phyloP scores from a whole-genome alignment of 1,140 invertebrate species.

The Akabosia matsudoensis region DNA sequence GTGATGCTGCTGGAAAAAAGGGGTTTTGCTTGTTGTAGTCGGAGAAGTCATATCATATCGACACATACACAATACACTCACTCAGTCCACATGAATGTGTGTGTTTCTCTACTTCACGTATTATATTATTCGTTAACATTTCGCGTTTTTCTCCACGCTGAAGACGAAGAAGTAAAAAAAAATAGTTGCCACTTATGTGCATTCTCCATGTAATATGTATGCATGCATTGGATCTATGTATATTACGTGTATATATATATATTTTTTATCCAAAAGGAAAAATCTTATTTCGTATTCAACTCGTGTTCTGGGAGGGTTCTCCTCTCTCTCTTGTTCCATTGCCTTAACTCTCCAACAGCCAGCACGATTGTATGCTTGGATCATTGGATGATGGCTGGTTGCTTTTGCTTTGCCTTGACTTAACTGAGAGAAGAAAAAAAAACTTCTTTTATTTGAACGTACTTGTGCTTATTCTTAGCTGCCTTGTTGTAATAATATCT shows the following conservation, averaged over 20 bases:
- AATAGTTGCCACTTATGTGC: constrained; percentile 10
- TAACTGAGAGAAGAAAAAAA: constrained; percentile 1
- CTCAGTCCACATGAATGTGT: too few relatives aligned
- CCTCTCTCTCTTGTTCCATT: background rate
- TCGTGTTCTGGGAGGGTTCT: constrained; percentile 32
- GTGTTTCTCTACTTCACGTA: too few relatives aligned
- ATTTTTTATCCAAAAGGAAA: constrained; percentile 28
- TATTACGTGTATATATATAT: constrained; percentile 1
- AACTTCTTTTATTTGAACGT: background rate
- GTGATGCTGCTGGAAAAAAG: constrained; percentile 20
- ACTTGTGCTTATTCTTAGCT: background rate
- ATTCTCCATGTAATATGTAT: constrained; percentile 20
- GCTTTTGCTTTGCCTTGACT: constrained; percentile 13
- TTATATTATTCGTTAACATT: constrained; percentile 2
- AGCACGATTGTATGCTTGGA: background rate
- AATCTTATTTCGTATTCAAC: constrained; percentile 41
- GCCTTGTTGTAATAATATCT: background rate
- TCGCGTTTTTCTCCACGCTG: background rate
- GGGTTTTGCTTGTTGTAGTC: constrained; percentile 4
- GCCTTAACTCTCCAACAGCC: background rate
- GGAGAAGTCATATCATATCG: constrained; percentile 1
- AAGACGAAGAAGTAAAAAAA: background rate
- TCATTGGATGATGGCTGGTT: constrained; percentile 15
- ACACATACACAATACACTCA: background rate
- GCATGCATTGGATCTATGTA: constrained; percentile 11